A percentile compares a stretch with the other conserved stretches of the same genome.
These are phyloP conservation scores for Parapristionchus giblindavisi DNA, from an alignment of 2,888 invertebrate genomes.

Conservation along the genomic window DNA sequence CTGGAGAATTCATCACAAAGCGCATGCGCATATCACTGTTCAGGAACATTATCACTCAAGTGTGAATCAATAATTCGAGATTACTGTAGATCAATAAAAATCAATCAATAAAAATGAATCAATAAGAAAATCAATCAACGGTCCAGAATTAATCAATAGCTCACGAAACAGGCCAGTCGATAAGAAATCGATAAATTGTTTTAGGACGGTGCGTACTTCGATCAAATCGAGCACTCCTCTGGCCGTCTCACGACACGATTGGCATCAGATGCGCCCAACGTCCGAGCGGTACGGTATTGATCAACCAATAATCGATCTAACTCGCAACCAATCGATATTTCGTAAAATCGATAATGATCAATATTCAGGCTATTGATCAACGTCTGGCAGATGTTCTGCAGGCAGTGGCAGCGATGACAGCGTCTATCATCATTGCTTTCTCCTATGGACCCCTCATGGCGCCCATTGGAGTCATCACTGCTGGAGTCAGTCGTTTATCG, in stretches of 20 bases:
- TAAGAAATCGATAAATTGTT: neutral
- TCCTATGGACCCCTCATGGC: conserved; percentile 65
- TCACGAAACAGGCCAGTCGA: no score
- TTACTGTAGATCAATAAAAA: no score
- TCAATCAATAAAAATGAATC: no score
- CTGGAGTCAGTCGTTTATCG: conserved; percentile 40
- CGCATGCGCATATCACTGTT: conserved; percentile 69
- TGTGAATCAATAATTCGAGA: neutral
- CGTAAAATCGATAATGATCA: neutral
- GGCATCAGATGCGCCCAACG: conserved; percentile 72
- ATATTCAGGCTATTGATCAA: conserved; percentile 58
- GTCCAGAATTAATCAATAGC: no score
- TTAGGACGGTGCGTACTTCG: conserved; percentile 72
- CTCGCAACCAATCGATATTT: neutral
- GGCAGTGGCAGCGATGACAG: conserved; percentile 54
- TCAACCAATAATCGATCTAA: neutral
- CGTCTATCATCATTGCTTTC: conserved; percentile 61
- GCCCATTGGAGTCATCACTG: conserved; percentile 60
- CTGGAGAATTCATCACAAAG: conserved; percentile 58
- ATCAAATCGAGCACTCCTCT: conserved; percentile 70
- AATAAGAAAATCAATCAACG: no score
- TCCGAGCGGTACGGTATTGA: conserved; percentile 70
- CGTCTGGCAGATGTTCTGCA: conserved; percentile 61
- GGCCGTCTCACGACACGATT: conserved; percentile 71
- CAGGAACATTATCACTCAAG: conserved; percentile 68